phyloP scores from a whole-genome alignment of 2,888 invertebrate genomes.

The Plagodis dolabraria region DNA sequence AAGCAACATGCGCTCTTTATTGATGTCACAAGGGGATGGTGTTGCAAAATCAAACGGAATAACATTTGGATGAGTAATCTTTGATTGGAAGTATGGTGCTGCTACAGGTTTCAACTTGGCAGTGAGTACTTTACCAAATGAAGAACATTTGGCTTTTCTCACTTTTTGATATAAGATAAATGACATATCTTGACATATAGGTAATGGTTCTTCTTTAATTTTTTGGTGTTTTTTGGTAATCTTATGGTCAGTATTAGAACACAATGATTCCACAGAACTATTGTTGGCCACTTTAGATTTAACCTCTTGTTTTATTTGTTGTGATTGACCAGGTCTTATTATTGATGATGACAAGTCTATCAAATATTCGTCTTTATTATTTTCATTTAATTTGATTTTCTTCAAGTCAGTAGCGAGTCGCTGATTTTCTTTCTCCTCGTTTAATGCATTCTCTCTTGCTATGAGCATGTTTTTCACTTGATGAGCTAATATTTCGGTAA shows the following conservation, averaged over 20 bases:
- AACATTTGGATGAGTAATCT: slow-evolving; percentile 44
- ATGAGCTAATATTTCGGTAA: slow-evolving; percentile 57
- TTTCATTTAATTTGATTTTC: slow-evolving; percentile 43
- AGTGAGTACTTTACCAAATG: slow-evolving; percentile 67
- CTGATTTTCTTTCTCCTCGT: slow-evolving; percentile 53
- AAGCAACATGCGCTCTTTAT: slow-evolving; percentile 55
- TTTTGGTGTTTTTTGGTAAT: slow-evolving; percentile 11
- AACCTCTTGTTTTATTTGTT: slow-evolving; percentile 15
- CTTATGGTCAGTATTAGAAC: slow-evolving; percentile 35
- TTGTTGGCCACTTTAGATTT: slow-evolving; percentile 48
- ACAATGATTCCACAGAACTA: slow-evolving; percentile 63
- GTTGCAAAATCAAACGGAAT: slow-evolving; percentile 64
- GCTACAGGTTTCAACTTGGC: slow-evolving; percentile 59
- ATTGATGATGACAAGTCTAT: slow-evolving; percentile 69
- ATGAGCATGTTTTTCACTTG: slow-evolving; percentile 74
- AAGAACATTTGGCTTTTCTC: slow-evolving; percentile 56
- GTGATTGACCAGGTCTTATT: slow-evolving; percentile 43
- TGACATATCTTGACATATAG: slow-evolving; percentile 64
- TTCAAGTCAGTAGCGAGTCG: slow-evolving; percentile 53
- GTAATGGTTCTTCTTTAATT: slow-evolving; percentile 46
- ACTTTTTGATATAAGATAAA: slow-evolving; percentile 60
- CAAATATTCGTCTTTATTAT: slow-evolving; percentile 51
- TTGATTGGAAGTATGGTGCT: slow-evolving; percentile 59
- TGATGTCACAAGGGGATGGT: slow-evolving; percentile 69
- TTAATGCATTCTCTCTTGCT: slow-evolving; percentile 61